Percentiles rank a stretch among this genome's conserved stretches.
Evolutionary conservation across 2,113 vertebrate species (phyloP).

Genomic region (Leptosomus discolor): DNA sequence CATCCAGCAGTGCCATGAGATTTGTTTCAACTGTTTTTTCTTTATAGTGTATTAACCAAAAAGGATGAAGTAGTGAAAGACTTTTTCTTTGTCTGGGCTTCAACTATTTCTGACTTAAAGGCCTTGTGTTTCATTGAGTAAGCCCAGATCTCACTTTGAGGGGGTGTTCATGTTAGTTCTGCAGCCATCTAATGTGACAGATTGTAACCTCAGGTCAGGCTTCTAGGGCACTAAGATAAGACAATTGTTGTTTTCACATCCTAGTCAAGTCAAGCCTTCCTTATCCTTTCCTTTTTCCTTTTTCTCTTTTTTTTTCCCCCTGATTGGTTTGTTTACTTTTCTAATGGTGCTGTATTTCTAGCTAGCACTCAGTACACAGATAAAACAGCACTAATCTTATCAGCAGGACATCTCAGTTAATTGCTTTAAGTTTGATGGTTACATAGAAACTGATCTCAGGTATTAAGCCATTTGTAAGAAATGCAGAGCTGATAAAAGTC

Average conservation of each 20-base stretch:
- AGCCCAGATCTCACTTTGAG: not conserved
- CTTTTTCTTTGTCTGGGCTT: not conserved
- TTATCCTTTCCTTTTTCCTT: not conserved
- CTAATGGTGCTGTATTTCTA: not conserved
- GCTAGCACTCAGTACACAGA: not conserved
- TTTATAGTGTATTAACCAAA: not conserved
- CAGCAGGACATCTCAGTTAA: slow-evolving; percentile 11
- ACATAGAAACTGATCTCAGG: not conserved
- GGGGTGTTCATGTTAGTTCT: not conserved
- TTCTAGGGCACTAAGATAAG: not conserved
- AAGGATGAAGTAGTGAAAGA: not conserved
- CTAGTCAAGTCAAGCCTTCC: not conserved
- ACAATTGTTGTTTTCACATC: not conserved
- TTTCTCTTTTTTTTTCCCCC: fast-evolving
- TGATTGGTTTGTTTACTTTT: not conserved
- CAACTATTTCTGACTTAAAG: not conserved
- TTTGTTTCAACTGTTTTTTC: not conserved
- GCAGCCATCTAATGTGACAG: not conserved
- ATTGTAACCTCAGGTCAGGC: not conserved
- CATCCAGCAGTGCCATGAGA: not conserved
- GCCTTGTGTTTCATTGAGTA: not conserved
- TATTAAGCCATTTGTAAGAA: not conserved
- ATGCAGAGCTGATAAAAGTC: not conserved
- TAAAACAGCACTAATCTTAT: not conserved
- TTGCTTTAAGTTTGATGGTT: not conserved